These are phyloP conservation scores for Myiopsitta monachus DNA, from an alignment of 2,113 vertebrate genomes.

Conservation along the genomic window DNA sequence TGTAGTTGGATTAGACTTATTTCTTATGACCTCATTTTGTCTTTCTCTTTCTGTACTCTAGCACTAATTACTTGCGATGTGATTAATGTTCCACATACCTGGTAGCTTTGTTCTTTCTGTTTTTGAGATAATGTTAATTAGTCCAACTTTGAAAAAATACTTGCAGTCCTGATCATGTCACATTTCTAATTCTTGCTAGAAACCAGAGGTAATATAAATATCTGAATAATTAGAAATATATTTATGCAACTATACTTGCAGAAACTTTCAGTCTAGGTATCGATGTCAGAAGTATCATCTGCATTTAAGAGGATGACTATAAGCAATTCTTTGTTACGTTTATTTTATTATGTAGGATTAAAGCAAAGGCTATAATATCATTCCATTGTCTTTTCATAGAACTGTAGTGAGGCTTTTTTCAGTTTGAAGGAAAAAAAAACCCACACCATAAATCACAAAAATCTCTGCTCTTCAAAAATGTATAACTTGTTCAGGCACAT, in stretches of 20 bases:
- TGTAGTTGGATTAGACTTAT: conserved; percentile 46
- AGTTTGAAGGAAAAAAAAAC: not conserved
- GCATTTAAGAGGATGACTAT: not conserved
- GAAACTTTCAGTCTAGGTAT: not conserved
- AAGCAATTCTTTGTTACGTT: not conserved
- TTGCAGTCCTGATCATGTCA: conserved; percentile 47
- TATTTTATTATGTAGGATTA: not conserved
- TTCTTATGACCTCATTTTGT: conserved; percentile 68
- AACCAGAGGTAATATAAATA: conserved; percentile 48
- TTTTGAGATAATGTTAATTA: conserved; percentile 77
- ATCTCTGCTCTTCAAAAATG: not conserved
- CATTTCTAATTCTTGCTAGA: conserved; percentile 60
- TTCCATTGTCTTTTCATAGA: not conserved
- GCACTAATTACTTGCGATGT: conserved; percentile 73
- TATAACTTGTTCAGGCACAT: not conserved
- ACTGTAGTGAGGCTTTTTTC: not conserved
- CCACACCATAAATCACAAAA: not conserved
- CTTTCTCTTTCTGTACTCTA: conserved; percentile 66
- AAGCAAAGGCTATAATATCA: not conserved
- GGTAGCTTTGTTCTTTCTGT: conserved; percentile 70
- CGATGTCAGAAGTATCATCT: not conserved
- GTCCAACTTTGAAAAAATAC: conserved; percentile 67
- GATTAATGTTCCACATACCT: conserved; percentile 73
- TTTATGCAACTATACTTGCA: conserved; percentile 16
- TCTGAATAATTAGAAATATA: conserved; percentile 28